phyloP scores from a whole-genome alignment of 2,888 invertebrate species.

The Machimus rusticus region DNA sequence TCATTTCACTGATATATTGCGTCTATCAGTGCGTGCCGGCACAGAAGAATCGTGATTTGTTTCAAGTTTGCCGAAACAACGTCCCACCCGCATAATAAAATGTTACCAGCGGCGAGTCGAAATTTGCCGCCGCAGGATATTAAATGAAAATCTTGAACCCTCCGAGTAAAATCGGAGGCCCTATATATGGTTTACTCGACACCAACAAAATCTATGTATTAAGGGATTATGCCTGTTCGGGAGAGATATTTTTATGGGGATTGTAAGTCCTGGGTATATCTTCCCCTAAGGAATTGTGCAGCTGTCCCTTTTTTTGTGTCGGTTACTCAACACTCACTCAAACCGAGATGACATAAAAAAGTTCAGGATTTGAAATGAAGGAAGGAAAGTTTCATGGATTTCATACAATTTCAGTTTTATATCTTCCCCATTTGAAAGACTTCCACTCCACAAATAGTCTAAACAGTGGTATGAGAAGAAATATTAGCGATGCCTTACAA shows the following conservation, averaged over 20 bases:
- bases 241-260: background rate
- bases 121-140: background rate
- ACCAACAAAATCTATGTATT: background rate
- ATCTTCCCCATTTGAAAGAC: background rate
- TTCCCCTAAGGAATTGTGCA: slow-evolving; percentile 23
- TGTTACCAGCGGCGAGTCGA: background rate
- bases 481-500: background rate
- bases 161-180: background rate
- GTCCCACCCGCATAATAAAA: background rate
- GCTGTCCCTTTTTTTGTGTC: slow-evolving; percentile 1
- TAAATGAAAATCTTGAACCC: background rate
- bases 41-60: background rate
- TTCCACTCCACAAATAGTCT: background rate
- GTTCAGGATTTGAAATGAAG: background rate
- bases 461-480: background rate
- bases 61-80: background rate
- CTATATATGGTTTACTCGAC: background rate
- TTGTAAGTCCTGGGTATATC: background rate
- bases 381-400: background rate
- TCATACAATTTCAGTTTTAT: background rate
- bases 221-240: background rate
- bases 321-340: background rate
- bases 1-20: background rate
- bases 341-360: background rate
- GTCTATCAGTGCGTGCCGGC: background rate